Conservation (phyloP, 2,888 invertebrate genomes). For the Drosophila kuntzei region DNA sequence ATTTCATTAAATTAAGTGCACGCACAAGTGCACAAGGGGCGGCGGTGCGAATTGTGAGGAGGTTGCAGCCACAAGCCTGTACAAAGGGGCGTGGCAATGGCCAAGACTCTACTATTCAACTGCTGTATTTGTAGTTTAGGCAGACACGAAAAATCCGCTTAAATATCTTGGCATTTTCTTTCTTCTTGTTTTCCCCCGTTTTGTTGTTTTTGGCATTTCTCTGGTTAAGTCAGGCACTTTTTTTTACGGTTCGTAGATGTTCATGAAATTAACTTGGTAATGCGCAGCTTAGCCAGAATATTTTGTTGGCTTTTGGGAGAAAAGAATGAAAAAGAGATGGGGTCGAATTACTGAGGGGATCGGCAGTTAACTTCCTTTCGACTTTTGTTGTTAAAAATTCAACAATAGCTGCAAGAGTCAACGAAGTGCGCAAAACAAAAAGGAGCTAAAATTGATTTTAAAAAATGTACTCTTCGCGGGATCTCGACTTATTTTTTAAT, state of each 20-base stretch:
- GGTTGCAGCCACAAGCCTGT: slow-evolving; percentile 1
- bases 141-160: slow-evolving; percentile 64
- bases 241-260: slow-evolving; percentile 48
- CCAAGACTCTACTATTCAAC: neutral
- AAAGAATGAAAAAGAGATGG: neutral
- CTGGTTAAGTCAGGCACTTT: slow-evolving; percentile 72
- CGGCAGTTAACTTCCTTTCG: slow-evolving; percentile 6
- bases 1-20: slow-evolving; percentile 85
- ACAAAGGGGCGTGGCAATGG: slow-evolving; percentile 20
- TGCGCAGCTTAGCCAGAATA: slow-evolving; percentile 58
- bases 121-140: slow-evolving; percentile 61
- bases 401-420: slow-evolving; percentile 47
- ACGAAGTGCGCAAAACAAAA: neutral
- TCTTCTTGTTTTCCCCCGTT: neutral
- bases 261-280: slow-evolving; percentile 68
- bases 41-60: neutral
- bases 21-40: slow-evolving; percentile 65
- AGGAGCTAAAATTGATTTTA: neutral
- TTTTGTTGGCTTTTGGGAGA: slow-evolving; percentile 1
- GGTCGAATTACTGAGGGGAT: neutral
- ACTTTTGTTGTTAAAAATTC: slow-evolving; percentile 40
- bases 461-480: neutral
- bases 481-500: neutral
- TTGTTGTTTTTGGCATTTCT: slow-evolving; percentile 69
- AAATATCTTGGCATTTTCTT: slow-evolving; percentile 44